A percentile compares a stretch with the other conserved stretches of the same genome.
phyloP scores from a whole-genome alignment of 2,113 vertebrate genomes.

The Stegastes partitus region DNA sequence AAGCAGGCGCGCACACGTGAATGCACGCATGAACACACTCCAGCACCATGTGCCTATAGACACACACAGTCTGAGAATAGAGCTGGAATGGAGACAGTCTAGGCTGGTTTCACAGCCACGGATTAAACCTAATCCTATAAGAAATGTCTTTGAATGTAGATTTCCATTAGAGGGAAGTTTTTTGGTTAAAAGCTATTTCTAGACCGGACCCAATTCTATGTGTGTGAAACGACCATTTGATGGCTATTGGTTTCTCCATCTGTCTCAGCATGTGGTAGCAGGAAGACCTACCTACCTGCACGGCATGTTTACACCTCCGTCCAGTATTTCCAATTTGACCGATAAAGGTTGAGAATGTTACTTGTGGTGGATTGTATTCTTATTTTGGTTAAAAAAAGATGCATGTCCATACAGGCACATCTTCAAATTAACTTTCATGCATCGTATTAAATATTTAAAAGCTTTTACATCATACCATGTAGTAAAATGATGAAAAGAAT shows the following conservation, averaged over 20 bases:
- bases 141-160: slow-evolving; percentile 65
- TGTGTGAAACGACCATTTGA: slow-evolving; percentile 22
- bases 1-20: background rate
- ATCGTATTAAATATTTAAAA: too few relatives aligned
- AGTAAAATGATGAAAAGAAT: too few relatives aligned
- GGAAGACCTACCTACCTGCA: background rate
- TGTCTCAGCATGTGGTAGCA: background rate
- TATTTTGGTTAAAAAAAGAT: too few relatives aligned
- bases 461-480: too few relatives aligned
- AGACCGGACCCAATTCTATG: slow-evolving; percentile 17
- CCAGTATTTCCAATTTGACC: background rate
- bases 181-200: slow-evolving; percentile 28
- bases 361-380: too few relatives aligned
- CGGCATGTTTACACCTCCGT: background rate
- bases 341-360: background rate
- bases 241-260: slow-evolving; percentile 15
- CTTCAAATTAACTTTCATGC: too few relatives aligned
- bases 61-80: slow-evolving; percentile 38
- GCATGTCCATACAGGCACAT: too few relatives aligned
- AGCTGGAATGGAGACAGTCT: slow-evolving; percentile 50
- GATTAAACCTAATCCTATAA: slow-evolving; percentile 77
- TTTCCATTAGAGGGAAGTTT: slow-evolving; percentile 59
- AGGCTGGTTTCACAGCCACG: slow-evolving; percentile 67
- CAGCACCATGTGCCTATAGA: slow-evolving; percentile 12
- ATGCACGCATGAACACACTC: slow-evolving; percentile 9